phyloP scores from a whole-genome alignment of 1,140 invertebrate genomes.

The Papilio glaucus region DNA sequence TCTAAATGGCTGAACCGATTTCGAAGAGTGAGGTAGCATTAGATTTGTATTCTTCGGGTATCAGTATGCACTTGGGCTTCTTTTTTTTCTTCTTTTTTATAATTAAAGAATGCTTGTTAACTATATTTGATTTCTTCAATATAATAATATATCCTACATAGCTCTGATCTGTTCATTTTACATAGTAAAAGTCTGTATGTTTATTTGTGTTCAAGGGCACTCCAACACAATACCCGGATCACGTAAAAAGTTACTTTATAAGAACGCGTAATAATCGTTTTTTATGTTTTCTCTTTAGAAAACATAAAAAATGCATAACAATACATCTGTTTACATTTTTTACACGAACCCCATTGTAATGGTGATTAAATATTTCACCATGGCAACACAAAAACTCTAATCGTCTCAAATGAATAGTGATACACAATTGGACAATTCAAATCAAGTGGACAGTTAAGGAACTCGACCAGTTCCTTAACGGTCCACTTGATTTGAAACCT shows the following conservation, averaged over 20 bases:
- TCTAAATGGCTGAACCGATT: too few relatives aligned
- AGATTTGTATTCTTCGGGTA: too few relatives aligned
- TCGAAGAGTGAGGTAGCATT: too few relatives aligned
- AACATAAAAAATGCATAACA: not conserved
- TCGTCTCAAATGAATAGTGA: not conserved
- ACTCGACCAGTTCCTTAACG: not conserved
- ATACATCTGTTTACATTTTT: not conserved
- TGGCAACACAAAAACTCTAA: not conserved
- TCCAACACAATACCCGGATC: conserved; percentile 11
- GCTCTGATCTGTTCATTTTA: too few relatives aligned
- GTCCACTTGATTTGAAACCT: too few relatives aligned
- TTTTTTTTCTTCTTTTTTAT: too few relatives aligned
- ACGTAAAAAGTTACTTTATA: not conserved
- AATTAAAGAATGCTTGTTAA: too few relatives aligned
- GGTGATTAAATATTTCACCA: not conserved
- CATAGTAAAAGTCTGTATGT: not conserved
- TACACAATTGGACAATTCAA: not conserved
- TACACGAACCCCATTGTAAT: not conserved
- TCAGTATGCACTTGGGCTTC: too few relatives aligned
- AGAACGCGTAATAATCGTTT: not conserved
- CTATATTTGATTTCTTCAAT: too few relatives aligned
- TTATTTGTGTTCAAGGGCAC: conserved; percentile 4
- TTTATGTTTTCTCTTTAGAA: too few relatives aligned
- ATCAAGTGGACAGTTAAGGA: too few relatives aligned
- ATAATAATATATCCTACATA: too few relatives aligned